phyloP scores from a whole-genome alignment of 2,888 invertebrate species.

The Ptycholaimellus sp. region DNA sequence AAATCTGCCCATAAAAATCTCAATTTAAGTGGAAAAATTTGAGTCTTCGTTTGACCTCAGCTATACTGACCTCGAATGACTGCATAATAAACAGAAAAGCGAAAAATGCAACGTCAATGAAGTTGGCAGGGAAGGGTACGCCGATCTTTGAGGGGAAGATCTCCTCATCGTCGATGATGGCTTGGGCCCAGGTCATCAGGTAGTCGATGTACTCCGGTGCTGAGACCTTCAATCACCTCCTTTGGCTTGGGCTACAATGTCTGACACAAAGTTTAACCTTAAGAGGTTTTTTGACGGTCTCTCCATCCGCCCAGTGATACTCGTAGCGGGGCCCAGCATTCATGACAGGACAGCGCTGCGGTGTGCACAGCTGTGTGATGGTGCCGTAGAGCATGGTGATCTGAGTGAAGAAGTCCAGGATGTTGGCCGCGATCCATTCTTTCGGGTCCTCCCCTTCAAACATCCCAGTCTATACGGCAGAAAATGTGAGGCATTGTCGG shows the following conservation, averaged over 20 bases:
- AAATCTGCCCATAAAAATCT: too few relatives aligned
- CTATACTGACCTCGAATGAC: too few relatives aligned
- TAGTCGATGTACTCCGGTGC: constrained; percentile 98
- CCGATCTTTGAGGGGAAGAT: constrained; percentile 93
- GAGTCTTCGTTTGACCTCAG: too few relatives aligned
- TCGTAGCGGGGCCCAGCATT: constrained; percentile 96
- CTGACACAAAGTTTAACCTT: constrained; percentile 6
- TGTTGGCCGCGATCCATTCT: constrained; percentile 99
- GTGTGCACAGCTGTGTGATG: constrained; percentile 96
- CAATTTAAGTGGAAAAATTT: too few relatives aligned
- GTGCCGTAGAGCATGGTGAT: constrained; percentile 99
- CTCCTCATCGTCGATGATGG: constrained; percentile 91
- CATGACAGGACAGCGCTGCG: constrained; percentile 74
- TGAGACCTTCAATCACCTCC: constrained; percentile 94
- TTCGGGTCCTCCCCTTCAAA: constrained; percentile 94
- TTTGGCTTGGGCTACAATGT: constrained; percentile 10
- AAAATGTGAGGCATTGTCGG: too few relatives aligned
- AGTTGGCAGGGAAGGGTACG: constrained; percentile 26
- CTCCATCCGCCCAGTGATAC: constrained; percentile 98
- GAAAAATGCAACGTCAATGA: too few relatives aligned
- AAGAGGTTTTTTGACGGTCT: constrained; percentile 44
- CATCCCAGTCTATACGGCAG: too few relatives aligned
- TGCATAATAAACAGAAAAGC: too few relatives aligned
- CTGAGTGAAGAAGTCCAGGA: constrained; percentile 98
- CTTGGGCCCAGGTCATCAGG: constrained; percentile 98